Base-by-base conservation (phyloP, 2,888 invertebrate genomes). In the Leptura quadrifasciata region DNA sequence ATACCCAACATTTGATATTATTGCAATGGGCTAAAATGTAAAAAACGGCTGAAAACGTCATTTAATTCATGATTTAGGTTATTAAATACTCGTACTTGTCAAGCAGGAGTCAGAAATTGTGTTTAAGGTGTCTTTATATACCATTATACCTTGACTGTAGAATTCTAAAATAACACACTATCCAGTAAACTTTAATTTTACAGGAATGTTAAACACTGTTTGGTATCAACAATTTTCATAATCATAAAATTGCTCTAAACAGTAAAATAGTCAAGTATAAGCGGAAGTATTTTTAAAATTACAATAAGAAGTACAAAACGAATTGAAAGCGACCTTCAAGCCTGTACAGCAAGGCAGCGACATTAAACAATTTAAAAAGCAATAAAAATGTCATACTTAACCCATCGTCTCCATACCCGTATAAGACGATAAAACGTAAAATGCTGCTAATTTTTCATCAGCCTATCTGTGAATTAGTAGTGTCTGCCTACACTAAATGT, bases 311-410 rank as follows among this genome's bases (percentile, higher is more conserved):
- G 31, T 35, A 55, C 68, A 68, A 55, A 68, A 68, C 20, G 52
- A 68, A 55, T 31, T 57, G 68, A 68, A 27, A 68, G 31, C 68
- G 68, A 68, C 68, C 68, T 68, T 68, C 68, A 55, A 55, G 52
- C 68, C n/a, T 35, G 35, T 57, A 52, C 55, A 55, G 10, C 47
- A 55, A 68, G 57, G 55, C 55, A 55, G 35, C 55, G 65, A 20
- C 65, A 72, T 72, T 72, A 72, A 72, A 24, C 65, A 72, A 72
- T 72, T 72, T 72, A 72, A 65, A 65, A 72, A 52, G 58, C 65
- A 65, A 72, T 72, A 72, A 72, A 72, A 72, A 72, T 64, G 57
- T 65, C 72, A 39, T 27, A 55, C 39, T 65, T 58, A 69, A n/a
- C 18, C 55, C 68, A 68, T 27, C 54, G 47, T 54, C 67, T 12